phyloP scores from a whole-genome alignment of 1,140 invertebrate species.

The Chymomyza costata region DNA sequence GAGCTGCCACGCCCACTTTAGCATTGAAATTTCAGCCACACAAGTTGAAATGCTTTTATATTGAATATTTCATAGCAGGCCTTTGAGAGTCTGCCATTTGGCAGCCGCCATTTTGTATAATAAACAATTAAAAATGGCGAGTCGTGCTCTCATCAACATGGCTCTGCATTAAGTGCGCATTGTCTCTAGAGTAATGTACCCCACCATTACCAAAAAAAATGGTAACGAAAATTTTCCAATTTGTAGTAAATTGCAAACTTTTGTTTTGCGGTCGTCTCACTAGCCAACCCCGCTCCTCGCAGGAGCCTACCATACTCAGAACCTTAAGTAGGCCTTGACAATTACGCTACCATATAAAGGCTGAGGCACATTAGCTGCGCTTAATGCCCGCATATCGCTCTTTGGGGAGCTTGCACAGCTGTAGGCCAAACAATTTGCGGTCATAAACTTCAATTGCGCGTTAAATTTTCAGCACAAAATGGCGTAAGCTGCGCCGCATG shows the following conservation, averaged over 20 bases:
- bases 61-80: slow-evolving; percentile 55
- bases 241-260: slow-evolving; percentile 57
- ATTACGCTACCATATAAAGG: background rate
- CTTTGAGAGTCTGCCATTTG: slow-evolving; percentile 16
- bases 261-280: slow-evolving; percentile 44
- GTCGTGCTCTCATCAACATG: slow-evolving; percentile 41
- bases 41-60: no score
- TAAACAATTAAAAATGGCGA: slow-evolving; percentile 59
- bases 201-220: slow-evolving; percentile 8
- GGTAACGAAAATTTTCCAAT: slow-evolving; percentile 38
- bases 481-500: slow-evolving; percentile 13
- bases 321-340: background rate
- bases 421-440: slow-evolving; percentile 40
- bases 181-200: no score
- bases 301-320: slow-evolving; percentile 4
- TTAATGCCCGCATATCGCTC: no score
- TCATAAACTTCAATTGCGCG: slow-evolving; percentile 58
- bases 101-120: slow-evolving; percentile 48
- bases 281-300: no score
- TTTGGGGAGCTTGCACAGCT: background rate
- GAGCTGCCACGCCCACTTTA: no score
- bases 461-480: slow-evolving; percentile 32
- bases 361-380: no score
- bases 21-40: background rate
- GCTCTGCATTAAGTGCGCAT: slow-evolving; percentile 48